Evolutionary conservation across 2,888 invertebrate genomes (phyloP), one percentile per base, ranked within the genome.

Genomic region (Tyria jacobaeae): DNA sequence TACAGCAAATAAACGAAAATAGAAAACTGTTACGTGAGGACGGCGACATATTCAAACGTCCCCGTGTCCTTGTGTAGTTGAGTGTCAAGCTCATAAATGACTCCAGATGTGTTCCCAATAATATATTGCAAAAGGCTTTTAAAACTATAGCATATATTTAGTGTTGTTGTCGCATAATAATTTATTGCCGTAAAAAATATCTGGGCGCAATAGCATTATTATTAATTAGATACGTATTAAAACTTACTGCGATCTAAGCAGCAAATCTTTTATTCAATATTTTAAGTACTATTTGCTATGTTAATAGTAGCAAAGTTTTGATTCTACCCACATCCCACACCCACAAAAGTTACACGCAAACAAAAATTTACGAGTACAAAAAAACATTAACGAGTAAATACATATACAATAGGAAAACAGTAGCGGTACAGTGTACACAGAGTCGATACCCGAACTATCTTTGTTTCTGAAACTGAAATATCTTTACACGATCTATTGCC

Each of bases 1-100:
- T 82, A 83, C 80, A 80, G 78, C 83, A 85, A 88, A 87, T 88
- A 86, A 85, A 85, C 81, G 82, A 83, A 86, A 87, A 88, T 86
- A 87, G 84, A 86, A 84, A 82, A 82, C 66, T 79, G 66, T 83
- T 84, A 83, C 79, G 84, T 82, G 83, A 76, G 74, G 64, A 76
- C 60, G 69, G 68, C 66, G 44, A 17, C 12, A 62, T 64, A 47
- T 57, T 56, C 63, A 64, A 68, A 72, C 72, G 75, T 72, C 70
- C 67, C 70, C 57, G 70, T 66, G 73, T 68, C 69, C 68, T 74
- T 69, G 71, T 60, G 47, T 64, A 48, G 60, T 48, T 52, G 59
- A 52, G 60, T 62, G 63, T 55, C 57, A 59, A 62, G 52, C 55
- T 59, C 51, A 50, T 41, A 61, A 34, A 60, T 62, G 31, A 50